A percentile compares a stretch with the other conserved stretches of the same genome.
These are phyloP conservation scores for Parauchenoglanis ngamensis DNA, from an alignment of 2,797 vertebrate genomes.

Conservation along the genomic window DNA sequence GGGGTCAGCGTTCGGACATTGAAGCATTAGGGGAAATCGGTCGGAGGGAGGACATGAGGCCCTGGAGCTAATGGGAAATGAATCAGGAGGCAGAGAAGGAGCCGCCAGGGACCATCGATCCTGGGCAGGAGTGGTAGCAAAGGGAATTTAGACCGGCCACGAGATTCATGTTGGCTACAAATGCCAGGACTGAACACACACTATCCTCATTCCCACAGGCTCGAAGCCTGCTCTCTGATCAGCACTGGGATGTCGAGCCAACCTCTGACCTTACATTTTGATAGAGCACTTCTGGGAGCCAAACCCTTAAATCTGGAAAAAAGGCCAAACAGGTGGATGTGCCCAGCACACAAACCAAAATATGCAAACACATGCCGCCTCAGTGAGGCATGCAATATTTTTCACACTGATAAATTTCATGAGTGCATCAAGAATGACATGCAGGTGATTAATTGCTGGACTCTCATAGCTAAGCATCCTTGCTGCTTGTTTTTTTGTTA, in stretches of 20 bases:
- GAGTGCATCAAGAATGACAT: conserved; percentile 34
- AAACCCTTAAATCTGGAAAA: conserved; percentile 17
- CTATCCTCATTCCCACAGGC: background rate
- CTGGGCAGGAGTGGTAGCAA: conserved; percentile 16
- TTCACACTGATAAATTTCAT: background rate
- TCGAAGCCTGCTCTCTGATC: conserved; percentile 19
- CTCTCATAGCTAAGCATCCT: conserved; percentile 48
- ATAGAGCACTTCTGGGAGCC: conserved; percentile 14
- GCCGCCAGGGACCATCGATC: conserved; percentile 48
- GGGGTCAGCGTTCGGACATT: conserved; percentile 51
- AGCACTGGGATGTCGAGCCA: conserved; percentile 15
- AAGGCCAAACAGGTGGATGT: conserved; percentile 32
- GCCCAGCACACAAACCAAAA: conserved; percentile 30
- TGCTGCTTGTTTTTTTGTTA: conserved; percentile 18
- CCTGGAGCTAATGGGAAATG: conserved; percentile 54
- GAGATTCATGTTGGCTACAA: conserved; percentile 36
- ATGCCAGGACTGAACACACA: background rate
- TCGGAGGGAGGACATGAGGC: conserved; percentile 40
- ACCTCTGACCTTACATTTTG: conserved; percentile 31
- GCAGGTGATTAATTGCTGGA: conserved; percentile 42
- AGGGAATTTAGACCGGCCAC: conserved; percentile 6
- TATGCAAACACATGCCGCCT: conserved; percentile 19
- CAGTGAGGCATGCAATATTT: conserved; percentile 1
- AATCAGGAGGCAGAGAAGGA: conserved; percentile 50
- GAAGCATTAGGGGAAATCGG: conserved; percentile 53